phyloP scores from a whole-genome alignment of 2,113 vertebrate genomes.

The Erythrocercus mccallii region DNA sequence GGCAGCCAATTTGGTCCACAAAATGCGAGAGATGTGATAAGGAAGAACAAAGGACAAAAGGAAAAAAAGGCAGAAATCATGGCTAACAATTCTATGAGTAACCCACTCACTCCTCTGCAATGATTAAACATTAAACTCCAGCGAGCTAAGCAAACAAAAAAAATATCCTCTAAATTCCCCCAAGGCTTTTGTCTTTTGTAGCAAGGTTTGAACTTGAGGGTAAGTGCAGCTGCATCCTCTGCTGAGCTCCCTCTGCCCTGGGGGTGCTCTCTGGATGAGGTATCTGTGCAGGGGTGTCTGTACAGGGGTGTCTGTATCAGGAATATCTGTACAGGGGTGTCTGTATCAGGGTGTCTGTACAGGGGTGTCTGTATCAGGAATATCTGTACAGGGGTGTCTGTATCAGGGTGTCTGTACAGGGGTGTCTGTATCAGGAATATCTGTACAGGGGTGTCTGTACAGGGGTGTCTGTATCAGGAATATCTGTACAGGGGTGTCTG shows the following conservation, averaged over 20 bases:
- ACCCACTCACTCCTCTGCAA: neutral
- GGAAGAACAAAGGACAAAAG: conserved; percentile 55
- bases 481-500: neutral
- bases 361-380: neutral
- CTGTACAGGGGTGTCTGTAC: neutral
- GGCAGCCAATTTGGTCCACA: neutral
- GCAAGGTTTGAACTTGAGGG: neutral
- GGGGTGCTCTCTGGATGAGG: neutral
- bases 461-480: neutral
- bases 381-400: neutral
- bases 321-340: neutral
- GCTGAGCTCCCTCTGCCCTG: neutral
- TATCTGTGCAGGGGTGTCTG: neutral
- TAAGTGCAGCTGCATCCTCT: neutral
- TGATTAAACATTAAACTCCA: conserved; percentile 59
- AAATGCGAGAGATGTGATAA: neutral
- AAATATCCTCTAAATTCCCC: neutral
- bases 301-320: neutral
- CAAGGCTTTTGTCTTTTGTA: conserved; percentile 6
- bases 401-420: neutral
- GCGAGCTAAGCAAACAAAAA: conserved; percentile 28
- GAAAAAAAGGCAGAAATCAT: neutral
- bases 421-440: neutral
- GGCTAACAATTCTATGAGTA: conserved; percentile 36
- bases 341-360: accelerated